phyloP scores from a whole-genome alignment of 2,888 invertebrate genomes.

The Thelaira solivaga region DNA sequence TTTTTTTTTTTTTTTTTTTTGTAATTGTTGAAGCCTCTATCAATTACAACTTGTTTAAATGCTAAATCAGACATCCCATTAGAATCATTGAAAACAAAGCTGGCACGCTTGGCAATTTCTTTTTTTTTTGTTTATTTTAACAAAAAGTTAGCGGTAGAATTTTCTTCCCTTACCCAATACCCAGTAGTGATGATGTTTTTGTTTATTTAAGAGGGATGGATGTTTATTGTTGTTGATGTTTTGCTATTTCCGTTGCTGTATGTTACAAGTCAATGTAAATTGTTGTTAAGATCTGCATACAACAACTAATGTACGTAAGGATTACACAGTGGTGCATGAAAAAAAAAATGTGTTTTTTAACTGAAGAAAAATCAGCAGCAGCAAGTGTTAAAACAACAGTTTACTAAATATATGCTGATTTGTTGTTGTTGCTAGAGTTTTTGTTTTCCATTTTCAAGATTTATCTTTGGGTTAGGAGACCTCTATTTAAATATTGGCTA shows the following conservation, averaged over 20 bases:
- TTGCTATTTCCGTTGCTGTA: slow-evolving; percentile 9
- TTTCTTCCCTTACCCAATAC: slow-evolving; percentile 14
- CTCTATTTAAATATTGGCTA: slow-evolving; percentile 61
- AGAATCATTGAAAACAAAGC: neutral
- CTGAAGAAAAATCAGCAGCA: slow-evolving; percentile 11
- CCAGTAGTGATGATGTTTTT: slow-evolving; percentile 33
- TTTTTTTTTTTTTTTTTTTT: no score
- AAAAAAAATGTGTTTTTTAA: neutral
- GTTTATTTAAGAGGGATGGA: slow-evolving; percentile 28
- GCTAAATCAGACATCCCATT: no score
- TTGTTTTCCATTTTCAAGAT: slow-evolving; percentile 42
- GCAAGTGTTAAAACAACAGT: slow-evolving; percentile 66
- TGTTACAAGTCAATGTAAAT: slow-evolving; percentile 58
- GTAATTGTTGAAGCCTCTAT: no score
- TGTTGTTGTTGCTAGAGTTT: slow-evolving; percentile 32
- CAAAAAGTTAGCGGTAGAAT: neutral
- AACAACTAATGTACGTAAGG: slow-evolving; percentile 34
- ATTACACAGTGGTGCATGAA: slow-evolving; percentile 19
- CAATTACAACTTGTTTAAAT: no score
- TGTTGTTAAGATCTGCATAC: slow-evolving; percentile 57
- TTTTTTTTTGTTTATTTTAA: no score
- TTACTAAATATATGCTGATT: slow-evolving; percentile 62
- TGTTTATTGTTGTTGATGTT: slow-evolving; percentile 19
- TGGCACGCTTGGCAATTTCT: no score
- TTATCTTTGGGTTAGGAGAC: slow-evolving; percentile 57